Base-by-base conservation (phyloP, 2,888 invertebrate genomes). In the Platynereis dumerilii region DNA sequence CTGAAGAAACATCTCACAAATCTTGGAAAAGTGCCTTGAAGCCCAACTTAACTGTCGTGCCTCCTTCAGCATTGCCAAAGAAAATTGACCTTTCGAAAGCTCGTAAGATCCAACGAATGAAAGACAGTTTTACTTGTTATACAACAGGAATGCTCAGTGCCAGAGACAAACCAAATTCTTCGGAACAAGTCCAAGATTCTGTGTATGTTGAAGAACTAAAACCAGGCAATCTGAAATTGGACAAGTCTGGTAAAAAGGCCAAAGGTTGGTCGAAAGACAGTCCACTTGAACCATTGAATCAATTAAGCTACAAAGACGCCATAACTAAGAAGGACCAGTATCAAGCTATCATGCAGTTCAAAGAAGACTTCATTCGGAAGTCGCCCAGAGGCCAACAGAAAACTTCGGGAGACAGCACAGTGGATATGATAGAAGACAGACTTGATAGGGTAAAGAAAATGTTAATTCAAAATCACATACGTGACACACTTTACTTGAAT, bases 261-360 rank as follows among this genome's bases (percentile, higher is more conserved):
- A 44, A 20, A 26, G 28, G 61, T 2, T 17, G 39, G 22, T 17
- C 44, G 12, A 42, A 12, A 20, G 57, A 60, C 15, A 2, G 28
- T 7, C 60, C 57, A 17, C 28, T 64, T n/a, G 10, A 26, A 48
- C 7, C 24, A 26, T 7, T 54, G 20, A 74, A 74, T 61, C 77
- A 78, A 60, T 75, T 79, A 28, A 75, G 75, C 58, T 74, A 79
- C 65, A 72, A 71, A 62, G 64, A 73, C 17, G 80, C 78, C 5
- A 73, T 80, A 3, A 82, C 80, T n/a, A 81, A 78, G 63, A 71
- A 71, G 54, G 82, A 82, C 62, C 81, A 81, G 71, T 81, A 74
- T 70, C 62, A 69, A 10, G 74, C 74, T 62, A 66, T 79, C 64
- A 76, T 72, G 62, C 64, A 72, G n/a, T 80, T 80, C 75, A 80